Evolutionary conservation across 2,888 invertebrate species (phyloP).

Genomic region (Drosophila conformis): DNA sequence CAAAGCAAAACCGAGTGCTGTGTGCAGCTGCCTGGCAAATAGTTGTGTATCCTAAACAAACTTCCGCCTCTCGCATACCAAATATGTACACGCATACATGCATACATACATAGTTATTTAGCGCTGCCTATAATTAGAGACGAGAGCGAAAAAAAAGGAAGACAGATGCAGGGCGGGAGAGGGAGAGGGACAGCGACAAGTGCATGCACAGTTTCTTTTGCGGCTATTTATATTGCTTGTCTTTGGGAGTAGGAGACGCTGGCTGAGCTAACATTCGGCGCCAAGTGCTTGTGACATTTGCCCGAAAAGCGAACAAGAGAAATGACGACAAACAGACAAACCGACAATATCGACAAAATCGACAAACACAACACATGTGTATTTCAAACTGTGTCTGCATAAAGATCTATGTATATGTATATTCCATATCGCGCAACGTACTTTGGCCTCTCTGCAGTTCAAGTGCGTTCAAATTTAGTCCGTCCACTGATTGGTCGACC

Average conservation of each 20-base stretch:
- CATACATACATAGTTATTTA: neutral
- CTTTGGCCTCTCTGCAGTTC: constrained; percentile 17
- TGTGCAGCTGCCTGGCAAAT: constrained; percentile 53
- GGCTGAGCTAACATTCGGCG: constrained; percentile 49
- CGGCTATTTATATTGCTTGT: constrained; percentile 38
- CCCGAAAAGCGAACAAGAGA: constrained; percentile 25
- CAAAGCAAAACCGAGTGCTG: constrained; percentile 19
- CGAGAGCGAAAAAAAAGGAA: constrained; percentile 7
- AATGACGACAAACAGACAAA: constrained; percentile 1
- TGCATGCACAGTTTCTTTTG: constrained; percentile 34
- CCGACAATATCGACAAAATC: constrained; percentile 8
- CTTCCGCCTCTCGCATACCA: constrained; percentile 66
- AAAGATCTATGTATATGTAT: constrained; percentile 6
- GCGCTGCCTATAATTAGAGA: constrained; percentile 67
- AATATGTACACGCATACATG: constrained; percentile 20
- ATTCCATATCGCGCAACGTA: neutral
- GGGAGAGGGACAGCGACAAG: constrained; percentile 32
- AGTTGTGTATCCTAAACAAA: constrained; percentile 69
- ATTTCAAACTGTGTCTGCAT: constrained; percentile 9
- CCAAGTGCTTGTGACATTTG: constrained; percentile 68
- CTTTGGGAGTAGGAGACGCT: constrained; percentile 20
- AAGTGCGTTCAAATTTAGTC: constrained; percentile 50
- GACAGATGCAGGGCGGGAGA: neutral
- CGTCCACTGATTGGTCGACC: constrained; percentile 1
- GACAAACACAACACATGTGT: constrained; percentile 30